Evolutionary conservation across 1,140 invertebrate species (phyloP).

Genomic region (Temnothorax nylanderi): DNA sequence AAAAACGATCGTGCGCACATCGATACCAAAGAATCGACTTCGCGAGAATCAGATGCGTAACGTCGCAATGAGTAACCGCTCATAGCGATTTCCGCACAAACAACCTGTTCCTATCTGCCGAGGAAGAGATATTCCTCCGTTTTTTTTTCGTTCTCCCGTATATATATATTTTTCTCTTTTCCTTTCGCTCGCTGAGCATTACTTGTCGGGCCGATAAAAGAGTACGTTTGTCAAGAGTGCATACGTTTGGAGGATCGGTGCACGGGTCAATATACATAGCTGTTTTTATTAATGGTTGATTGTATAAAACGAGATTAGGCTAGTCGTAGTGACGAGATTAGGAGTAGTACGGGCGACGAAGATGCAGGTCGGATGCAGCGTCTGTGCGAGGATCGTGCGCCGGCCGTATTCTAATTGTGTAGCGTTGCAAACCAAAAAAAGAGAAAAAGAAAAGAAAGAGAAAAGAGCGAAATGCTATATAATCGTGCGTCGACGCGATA

Average conservation of each 20-base stretch:
- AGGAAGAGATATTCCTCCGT: slow-evolving; percentile 21
- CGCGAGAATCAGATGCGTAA: slow-evolving; percentile 7
- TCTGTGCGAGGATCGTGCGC: slow-evolving; percentile 43
- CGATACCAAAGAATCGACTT: slow-evolving; percentile 56
- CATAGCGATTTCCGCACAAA: slow-evolving; percentile 26
- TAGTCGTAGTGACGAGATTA: slow-evolving; percentile 74
- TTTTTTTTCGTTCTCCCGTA: slow-evolving; percentile 34
- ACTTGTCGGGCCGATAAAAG: slow-evolving; percentile 29
- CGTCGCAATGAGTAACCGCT: not conserved
- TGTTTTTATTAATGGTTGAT: slow-evolving; percentile 71
- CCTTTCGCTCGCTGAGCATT: slow-evolving; percentile 11
- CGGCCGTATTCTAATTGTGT: slow-evolving; percentile 47
- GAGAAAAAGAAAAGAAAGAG: slow-evolving; percentile 6
- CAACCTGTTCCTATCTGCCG: slow-evolving; percentile 52
- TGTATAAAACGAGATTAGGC: slow-evolving; percentile 72
- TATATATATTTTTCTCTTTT: not conserved
- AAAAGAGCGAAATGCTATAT: slow-evolving; percentile 37
- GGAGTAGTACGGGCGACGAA: slow-evolving; percentile 68
- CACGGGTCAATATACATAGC: slow-evolving; percentile 61
- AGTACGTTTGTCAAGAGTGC: slow-evolving; percentile 28
- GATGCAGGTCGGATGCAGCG: slow-evolving; percentile 47
- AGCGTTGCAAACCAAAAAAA: slow-evolving; percentile 6
- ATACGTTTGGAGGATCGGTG: slow-evolving; percentile 45
- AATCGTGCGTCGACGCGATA: slow-evolving; percentile 67
- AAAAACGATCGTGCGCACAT: slow-evolving; percentile 19